Evolutionary conservation across 2,113 vertebrate species (phyloP).

Genomic region (Penelope pileata): DNA sequence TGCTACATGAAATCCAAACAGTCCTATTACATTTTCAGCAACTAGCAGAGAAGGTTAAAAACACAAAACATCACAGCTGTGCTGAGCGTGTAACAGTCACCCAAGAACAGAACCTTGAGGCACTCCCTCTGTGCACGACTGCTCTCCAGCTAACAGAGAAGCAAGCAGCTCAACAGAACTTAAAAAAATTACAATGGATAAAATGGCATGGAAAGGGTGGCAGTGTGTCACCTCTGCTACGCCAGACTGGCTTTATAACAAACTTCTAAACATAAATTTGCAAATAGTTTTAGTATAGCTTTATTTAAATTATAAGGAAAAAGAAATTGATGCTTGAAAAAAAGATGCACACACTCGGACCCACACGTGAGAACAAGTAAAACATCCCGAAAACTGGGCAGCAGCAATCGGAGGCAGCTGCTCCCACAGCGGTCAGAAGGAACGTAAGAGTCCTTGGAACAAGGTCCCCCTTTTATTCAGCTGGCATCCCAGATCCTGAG

Average conservation of each 20-base stretch:
- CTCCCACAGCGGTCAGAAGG: neutral
- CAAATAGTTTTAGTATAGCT: neutral
- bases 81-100: fast-evolving
- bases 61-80: neutral
- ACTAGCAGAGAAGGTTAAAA: neutral
- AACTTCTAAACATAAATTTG: neutral
- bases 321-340: neutral
- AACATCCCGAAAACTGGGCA: neutral
- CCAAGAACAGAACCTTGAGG: neutral
- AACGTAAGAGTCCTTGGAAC: neutral
- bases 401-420: slow-evolving; percentile 17
- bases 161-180: neutral
- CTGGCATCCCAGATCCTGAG: neutral
- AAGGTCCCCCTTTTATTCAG: slow-evolving; percentile 12
- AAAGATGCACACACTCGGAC: neutral
- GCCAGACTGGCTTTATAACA: neutral
- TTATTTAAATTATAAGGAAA: neutral
- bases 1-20: neutral
- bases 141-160: neutral
- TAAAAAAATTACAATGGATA: neutral
- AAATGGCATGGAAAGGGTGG: neutral
- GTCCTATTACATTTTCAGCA: neutral
- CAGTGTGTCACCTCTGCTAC: neutral
- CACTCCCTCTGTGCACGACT: neutral
- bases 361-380: neutral